Evolutionary conservation across 2,888 invertebrate species (phyloP).

Genomic region (Meiosimyza decipiens): DNA sequence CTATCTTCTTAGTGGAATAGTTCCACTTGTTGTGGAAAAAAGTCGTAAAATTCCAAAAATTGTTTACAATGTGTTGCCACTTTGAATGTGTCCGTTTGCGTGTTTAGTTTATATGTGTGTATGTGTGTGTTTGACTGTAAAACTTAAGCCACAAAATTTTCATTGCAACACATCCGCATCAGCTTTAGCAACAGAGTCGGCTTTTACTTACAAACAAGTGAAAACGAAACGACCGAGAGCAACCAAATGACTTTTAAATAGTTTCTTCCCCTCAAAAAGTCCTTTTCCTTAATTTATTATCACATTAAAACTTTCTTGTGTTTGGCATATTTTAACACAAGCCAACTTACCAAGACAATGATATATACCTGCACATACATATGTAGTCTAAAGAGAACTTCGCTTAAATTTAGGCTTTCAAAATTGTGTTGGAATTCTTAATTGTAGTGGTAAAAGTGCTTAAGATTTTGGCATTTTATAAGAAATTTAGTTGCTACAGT

Average conservation of each 20-base stretch:
- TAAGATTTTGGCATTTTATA: too few relatives aligned
- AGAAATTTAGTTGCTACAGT: too few relatives aligned
- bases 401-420: too few relatives aligned
- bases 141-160: conserved; percentile 15
- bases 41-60: conserved; percentile 23
- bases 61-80: neutral
- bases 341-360: too few relatives aligned
- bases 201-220: neutral
- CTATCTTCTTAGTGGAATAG: too few relatives aligned
- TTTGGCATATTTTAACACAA: conserved; percentile 16
- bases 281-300: conserved; percentile 54
- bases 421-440: too few relatives aligned
- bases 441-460: too few relatives aligned
- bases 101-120: neutral
- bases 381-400: too few relatives aligned
- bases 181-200: neutral
- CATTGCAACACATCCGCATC: conserved; percentile 1
- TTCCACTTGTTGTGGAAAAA: neutral
- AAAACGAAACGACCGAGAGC: neutral
- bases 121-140: conserved; percentile 4
- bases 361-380: too few relatives aligned
- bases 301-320: conserved; percentile 52
- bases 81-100: neutral
- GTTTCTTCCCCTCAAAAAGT: conserved; percentile 44
- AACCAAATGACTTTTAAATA: conserved; percentile 50